Percentiles rank a stretch among this genome's conserved stretches.
Evolutionary conservation across 2,797 vertebrate genomes (phyloP).

Genomic region (Rhinella marina): DNA sequence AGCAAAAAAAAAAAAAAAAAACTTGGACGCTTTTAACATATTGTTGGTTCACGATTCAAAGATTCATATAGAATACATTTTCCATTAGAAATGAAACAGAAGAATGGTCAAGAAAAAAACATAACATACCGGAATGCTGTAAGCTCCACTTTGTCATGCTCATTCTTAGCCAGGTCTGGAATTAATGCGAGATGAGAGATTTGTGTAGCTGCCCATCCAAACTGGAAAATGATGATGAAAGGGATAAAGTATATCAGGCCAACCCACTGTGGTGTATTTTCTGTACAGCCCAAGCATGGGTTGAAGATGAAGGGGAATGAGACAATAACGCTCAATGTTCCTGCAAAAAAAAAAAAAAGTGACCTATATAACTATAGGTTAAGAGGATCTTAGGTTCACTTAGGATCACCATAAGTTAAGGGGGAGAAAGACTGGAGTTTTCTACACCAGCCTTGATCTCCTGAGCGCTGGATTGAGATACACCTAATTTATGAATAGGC

Average conservation of each 20-base stretch:
- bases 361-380: background rate
- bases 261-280: conserved; percentile 82
- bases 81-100: too few species aligned
- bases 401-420: too few species aligned
- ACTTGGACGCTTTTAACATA: too few species aligned
- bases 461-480: too few species aligned
- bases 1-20: too few species aligned
- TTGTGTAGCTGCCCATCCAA: conserved; percentile 94
- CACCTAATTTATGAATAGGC: too few species aligned
- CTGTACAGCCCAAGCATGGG: conserved; percentile 83
- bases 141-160: conserved; percentile 92
- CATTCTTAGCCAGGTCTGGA: conserved; percentile 84
- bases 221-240: conserved; percentile 92
- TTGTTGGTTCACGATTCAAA: too few species aligned
- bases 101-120: too few species aligned
- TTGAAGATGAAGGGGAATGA: conserved; percentile 95
- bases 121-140: conserved; percentile 87
- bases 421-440: too few species aligned
- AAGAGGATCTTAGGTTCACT: background rate
- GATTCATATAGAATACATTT: too few species aligned
- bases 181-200: conserved; percentile 95
- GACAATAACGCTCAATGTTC: conserved; percentile 84
- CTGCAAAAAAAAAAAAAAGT: conserved; percentile 70
- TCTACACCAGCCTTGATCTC: too few species aligned
- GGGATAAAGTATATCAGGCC: conserved; percentile 86